Evolutionary conservation across 2,888 invertebrate species (phyloP).

Genomic region (Coelogynopora nodosa): DNA sequence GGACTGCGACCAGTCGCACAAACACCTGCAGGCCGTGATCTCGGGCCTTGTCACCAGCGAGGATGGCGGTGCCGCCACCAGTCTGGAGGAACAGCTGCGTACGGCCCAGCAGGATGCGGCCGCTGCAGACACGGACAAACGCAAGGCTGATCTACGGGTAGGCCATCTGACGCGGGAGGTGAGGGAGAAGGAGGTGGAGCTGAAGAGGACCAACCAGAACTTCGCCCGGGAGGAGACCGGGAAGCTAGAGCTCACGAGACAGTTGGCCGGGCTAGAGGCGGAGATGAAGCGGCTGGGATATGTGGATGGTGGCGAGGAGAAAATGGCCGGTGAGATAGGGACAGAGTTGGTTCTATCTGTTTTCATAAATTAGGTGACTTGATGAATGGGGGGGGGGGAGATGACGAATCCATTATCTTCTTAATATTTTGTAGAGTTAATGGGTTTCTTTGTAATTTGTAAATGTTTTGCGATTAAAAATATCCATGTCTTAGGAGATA

Average conservation of each 20-base stretch:
- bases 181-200: constrained; percentile 68
- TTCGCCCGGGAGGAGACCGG: not conserved
- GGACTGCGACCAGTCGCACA: not conserved
- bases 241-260: not conserved
- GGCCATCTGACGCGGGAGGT: constrained; percentile 63
- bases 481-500: no score
- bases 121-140: constrained; percentile 74
- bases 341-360: not conserved
- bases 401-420: no score
- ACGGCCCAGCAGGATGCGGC: constrained; percentile 74
- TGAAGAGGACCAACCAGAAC: constrained; percentile 65
- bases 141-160: constrained; percentile 72
- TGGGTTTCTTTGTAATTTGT: no score
- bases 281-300: constrained; percentile 60
- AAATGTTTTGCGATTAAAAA: no score
- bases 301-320: constrained; percentile 61
- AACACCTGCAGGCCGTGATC: constrained; percentile 72
- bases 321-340: constrained; percentile 55
- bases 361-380: no score
- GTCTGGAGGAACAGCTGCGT: constrained; percentile 82
- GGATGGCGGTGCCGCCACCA: constrained; percentile 72
- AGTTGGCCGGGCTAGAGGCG: constrained; percentile 36
- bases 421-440: no score
- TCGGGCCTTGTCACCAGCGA: constrained; percentile 76
- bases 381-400: no score